These are phyloP conservation scores for Apocheima hispidaria DNA, from an alignment of 2,888 invertebrate genomes.

Conservation along the genomic window DNA sequence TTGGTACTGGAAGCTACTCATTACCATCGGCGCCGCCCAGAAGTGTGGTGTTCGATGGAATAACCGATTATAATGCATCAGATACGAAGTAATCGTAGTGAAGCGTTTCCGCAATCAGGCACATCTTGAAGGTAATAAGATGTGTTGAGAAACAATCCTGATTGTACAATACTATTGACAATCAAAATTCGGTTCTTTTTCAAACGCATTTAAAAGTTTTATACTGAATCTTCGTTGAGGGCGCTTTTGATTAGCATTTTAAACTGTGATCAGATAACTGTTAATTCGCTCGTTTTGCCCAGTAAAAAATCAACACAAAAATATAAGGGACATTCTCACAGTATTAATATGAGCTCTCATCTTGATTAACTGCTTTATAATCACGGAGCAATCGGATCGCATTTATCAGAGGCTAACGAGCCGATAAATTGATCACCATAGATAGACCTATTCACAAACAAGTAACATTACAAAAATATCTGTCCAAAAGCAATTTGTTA, in stretches of 20 bases:
- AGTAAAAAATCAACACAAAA: slow-evolving; percentile 43
- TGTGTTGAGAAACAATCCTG: neutral
- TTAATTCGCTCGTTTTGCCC: neutral
- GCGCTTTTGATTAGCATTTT: neutral
- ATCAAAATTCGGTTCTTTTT: neutral
- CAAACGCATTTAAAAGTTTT: neutral
- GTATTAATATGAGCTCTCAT: slow-evolving; percentile 70
- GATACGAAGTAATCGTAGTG: slow-evolving; percentile 68
- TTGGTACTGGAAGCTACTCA: slow-evolving; percentile 66
- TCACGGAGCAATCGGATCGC: slow-evolving; percentile 71
- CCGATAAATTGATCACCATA: slow-evolving; percentile 78
- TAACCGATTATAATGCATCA: slow-evolving; percentile 69
- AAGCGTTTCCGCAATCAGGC: slow-evolving; percentile 71
- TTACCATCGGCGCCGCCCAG: slow-evolving; percentile 66
- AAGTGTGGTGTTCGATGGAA: slow-evolving; percentile 68
- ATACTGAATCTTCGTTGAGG: neutral
- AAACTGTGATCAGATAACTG: neutral
- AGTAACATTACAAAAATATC: slow-evolving; percentile 77
- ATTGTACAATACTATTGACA: neutral
- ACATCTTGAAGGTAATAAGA: slow-evolving; percentile 14
- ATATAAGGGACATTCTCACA: slow-evolving; percentile 63
- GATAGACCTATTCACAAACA: slow-evolving; percentile 77
- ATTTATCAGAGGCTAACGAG: slow-evolving; percentile 80
- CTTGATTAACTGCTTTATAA: slow-evolving; percentile 77
- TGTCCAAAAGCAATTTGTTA: slow-evolving; percentile 76